phyloP scores from a whole-genome alignment of 2,888 invertebrate species.

The Diarsia brunnea region DNA sequence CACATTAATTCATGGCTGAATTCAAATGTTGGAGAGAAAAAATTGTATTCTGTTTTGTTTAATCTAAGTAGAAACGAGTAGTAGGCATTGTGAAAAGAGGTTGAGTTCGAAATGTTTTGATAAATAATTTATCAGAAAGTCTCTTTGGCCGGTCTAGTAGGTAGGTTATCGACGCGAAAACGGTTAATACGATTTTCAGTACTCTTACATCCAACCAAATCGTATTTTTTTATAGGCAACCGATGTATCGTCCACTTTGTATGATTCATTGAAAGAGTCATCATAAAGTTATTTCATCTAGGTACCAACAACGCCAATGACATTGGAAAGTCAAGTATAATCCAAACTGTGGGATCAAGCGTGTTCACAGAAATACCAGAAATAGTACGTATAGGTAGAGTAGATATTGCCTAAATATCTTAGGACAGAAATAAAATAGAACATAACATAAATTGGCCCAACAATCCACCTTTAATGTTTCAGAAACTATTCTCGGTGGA shows the following conservation, averaged over 20 bases:
- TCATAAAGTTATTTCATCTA: too few relatives aligned
- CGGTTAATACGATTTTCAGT: too few relatives aligned
- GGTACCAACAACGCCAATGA: too few relatives aligned
- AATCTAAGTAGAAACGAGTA: background rate
- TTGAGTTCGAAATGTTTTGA: background rate
- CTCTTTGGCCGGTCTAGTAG: background rate
- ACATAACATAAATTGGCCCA: slow-evolving; percentile 48
- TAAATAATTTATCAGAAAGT: background rate
- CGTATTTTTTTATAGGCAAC: too few relatives aligned
- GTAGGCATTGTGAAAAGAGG: background rate
- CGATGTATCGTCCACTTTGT: too few relatives aligned
- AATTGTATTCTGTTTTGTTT: background rate
- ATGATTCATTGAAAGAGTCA: too few relatives aligned
- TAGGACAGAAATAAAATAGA: slow-evolving; percentile 5
- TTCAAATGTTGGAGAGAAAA: slow-evolving; percentile 2
- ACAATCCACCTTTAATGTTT: slow-evolving; percentile 59
- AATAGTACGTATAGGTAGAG: background rate
- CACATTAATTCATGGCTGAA: slow-evolving; percentile 19
- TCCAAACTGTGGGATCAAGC: background rate
- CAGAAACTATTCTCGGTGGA: slow-evolving; percentile 67
- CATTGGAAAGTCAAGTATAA: background rate
- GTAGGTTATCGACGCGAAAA: too few relatives aligned
- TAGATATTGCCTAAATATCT: background rate
- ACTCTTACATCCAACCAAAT: too few relatives aligned
- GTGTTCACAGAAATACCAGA: background rate